Evolutionary conservation across 2,888 invertebrate genomes (phyloP).

Genomic region (Boloria euphrosyne): DNA sequence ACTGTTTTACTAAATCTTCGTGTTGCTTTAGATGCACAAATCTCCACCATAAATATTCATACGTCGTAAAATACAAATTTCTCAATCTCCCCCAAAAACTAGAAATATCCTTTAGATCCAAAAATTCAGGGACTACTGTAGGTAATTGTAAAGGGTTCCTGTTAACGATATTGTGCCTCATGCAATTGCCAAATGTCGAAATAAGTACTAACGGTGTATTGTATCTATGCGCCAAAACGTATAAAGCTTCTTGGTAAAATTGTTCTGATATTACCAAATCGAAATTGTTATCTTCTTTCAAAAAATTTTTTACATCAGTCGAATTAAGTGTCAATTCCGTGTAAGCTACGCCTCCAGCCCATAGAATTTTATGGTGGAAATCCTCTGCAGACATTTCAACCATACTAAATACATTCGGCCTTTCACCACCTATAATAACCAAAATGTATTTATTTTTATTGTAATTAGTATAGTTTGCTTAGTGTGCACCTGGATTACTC

Average conservation of each 20-base stretch:
- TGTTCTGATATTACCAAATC: conserved; percentile 77
- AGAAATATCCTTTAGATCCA: conserved; percentile 71
- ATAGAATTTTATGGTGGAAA: conserved; percentile 64
- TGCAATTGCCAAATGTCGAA: conserved; percentile 71
- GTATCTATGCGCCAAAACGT: conserved; percentile 72
- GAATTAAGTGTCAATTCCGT: conserved; percentile 66
- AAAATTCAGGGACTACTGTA: conserved; percentile 64
- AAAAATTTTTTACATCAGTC: conserved; percentile 55
- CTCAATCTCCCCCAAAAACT: conserved; percentile 75
- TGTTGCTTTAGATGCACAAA: conserved; percentile 66
- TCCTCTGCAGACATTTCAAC: conserved; percentile 60
- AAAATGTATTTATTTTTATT: neutral
- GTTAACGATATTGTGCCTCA: conserved; percentile 64
- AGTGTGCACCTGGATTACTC: too few species aligned
- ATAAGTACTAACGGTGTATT: conserved; percentile 65
- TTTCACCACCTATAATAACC: conserved; percentile 55
- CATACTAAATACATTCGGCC: conserved; percentile 72
- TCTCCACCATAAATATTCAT: conserved; percentile 69
- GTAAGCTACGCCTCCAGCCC: conserved; percentile 61
- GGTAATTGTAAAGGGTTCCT: conserved; percentile 71
- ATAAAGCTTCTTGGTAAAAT: conserved; percentile 74
- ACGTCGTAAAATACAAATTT: conserved; percentile 71
- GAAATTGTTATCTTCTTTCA: conserved; percentile 61
- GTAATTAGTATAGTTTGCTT: too few species aligned
- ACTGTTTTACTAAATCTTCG: conserved; percentile 61